Evolutionary conservation across 2,113 vertebrate genomes (phyloP).

Genomic region (Thamnophis sirtalis): DNA sequence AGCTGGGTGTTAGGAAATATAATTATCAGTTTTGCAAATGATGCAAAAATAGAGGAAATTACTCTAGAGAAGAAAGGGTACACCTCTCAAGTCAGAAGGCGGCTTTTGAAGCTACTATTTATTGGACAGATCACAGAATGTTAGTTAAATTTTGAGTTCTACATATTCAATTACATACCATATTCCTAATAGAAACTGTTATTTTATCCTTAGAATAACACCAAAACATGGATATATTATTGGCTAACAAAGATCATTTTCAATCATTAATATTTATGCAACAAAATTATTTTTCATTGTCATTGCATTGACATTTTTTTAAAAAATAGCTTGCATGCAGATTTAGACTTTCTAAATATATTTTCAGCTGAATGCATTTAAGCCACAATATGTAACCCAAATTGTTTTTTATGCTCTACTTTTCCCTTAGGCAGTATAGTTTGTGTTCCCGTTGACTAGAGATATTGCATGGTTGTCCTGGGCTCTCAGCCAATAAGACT

Average conservation of each 20-base stretch:
- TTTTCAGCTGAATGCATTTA: constrained; percentile 51
- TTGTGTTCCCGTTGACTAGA: constrained; percentile 65
- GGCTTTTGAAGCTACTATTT: background rate
- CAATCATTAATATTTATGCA: constrained; percentile 14
- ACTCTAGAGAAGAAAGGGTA: background rate
- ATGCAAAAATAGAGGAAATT: background rate
- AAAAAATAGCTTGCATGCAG: constrained; percentile 23
- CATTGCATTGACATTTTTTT: background rate
- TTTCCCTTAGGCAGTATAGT: constrained; percentile 56
- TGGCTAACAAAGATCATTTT: background rate
- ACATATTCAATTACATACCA: background rate
- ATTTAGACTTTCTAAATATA: constrained; percentile 44
- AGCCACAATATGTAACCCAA: constrained; percentile 44
- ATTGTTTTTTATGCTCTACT: constrained; percentile 55
- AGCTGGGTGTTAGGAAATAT: background rate
- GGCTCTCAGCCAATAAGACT: constrained; percentile 69
- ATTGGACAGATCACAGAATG: background rate
- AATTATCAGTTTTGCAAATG: background rate
- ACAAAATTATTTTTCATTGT: background rate
- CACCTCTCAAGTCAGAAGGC: background rate
- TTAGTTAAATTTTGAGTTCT: background rate
- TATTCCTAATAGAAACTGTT: background rate
- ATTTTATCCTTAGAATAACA: background rate
- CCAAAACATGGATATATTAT: background rate
- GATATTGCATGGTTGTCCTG: constrained; percentile 62